Evolutionary conservation across 2,888 invertebrate genomes (phyloP).

Genomic region (Sinodicranocentrus sp.): DNA sequence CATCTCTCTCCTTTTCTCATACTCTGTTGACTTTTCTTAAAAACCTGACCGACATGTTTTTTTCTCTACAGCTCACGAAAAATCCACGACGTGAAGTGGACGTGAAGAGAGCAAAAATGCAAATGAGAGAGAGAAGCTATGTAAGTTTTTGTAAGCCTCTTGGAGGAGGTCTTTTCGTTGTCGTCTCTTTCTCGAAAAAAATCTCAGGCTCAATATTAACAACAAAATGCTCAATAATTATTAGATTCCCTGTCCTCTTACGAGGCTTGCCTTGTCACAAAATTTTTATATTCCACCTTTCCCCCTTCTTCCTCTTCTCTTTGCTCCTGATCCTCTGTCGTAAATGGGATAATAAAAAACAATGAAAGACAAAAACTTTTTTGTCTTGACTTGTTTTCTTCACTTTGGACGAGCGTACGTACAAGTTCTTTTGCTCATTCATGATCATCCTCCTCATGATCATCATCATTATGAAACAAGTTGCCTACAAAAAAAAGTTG

Average conservation of each 20-base stretch:
- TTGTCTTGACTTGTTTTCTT: constrained; percentile 28
- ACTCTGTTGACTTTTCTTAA: constrained; percentile 5
- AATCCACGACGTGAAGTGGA: not conserved
- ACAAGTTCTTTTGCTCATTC: constrained; percentile 21
- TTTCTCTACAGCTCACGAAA: not conserved
- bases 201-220: constrained; percentile 47
- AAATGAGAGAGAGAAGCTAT: constrained; percentile 42
- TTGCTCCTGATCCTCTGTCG: constrained; percentile 6
- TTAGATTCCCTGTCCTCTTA: constrained; percentile 25
- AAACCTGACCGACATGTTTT: constrained; percentile 59
- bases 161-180: constrained; percentile 59
- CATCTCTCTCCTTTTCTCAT: not conserved
- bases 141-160: constrained; percentile 12
- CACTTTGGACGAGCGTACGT: not conserved
- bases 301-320: not conserved
- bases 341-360: constrained; percentile 37
- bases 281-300: constrained; percentile 22
- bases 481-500: constrained; percentile 51
- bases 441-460: not conserved
- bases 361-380: constrained; percentile 24
- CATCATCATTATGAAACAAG: constrained; percentile 56
- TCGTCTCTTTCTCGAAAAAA: too few species aligned
- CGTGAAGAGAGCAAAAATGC: constrained; percentile 41
- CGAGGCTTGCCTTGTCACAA: too few species aligned
- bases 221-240: constrained; percentile 64